Evolutionary conservation across 2,113 vertebrate genomes (phyloP), one percentile per base, ranked within the genome.

Genomic region (Tragulus kanchil): DNA sequence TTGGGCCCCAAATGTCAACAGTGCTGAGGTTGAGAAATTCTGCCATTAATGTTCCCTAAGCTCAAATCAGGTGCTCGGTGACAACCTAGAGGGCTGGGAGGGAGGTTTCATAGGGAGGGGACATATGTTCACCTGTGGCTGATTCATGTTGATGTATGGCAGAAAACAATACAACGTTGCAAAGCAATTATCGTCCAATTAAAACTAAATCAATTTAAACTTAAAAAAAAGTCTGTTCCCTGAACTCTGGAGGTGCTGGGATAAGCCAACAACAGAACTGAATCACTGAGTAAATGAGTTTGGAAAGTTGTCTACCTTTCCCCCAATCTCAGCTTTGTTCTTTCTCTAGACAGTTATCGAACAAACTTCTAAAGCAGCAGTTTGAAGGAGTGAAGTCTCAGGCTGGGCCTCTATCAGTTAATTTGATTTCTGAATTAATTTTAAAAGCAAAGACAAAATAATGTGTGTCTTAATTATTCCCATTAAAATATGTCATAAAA

Each of bases 381-480:
- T 69, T 65, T 73, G 42, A 93, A 78, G 31, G 17, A 75, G 14
- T 11, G 3, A 82, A 45, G 6, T 78, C 25, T 93, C 25, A 48
- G 45, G 31, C 56, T 59, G 73, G 19, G 25, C 9, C 36, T 50
- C 59, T 36, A 67, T 21, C 31, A 45, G 52, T 78, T 52, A 81
- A 77, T 71, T 69, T 89, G 15, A 82, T 65, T 85, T 89, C 48
- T 71, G 42, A 78, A 92, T 69, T 59, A 73, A 61, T 73, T 89
- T 92, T 90, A 45, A 65, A 94, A 73, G 65, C n/a, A 62, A 62
- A 67, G 31, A 75, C 13, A 64, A 75, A 94, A 64, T 61, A 86
- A 65, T 12, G 26, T 54, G 42, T 73, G 25, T 25, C 14, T 21
- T 45, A 79, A 71, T 50, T 62, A 62, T 73, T 78, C 19, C 23